Evolutionary conservation across 2,888 invertebrate species (phyloP), one percentile per base, ranked within the genome.

Genomic region (Zaprionus bogoriensis): DNA sequence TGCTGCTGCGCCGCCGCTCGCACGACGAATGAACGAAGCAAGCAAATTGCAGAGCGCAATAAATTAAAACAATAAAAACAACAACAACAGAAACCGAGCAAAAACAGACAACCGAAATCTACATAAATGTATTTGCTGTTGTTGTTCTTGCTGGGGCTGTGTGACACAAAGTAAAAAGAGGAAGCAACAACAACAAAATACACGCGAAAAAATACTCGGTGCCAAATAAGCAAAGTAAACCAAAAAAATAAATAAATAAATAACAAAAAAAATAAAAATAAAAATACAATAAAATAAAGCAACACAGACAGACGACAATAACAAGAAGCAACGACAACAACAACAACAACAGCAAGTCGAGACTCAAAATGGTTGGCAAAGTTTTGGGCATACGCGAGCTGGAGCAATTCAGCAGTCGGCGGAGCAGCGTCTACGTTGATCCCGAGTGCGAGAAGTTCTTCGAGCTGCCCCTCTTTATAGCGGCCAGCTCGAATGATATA

Each of bases 401-500:
- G 72, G 91, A 91, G 66, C 89, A 87, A 71, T 89, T 89, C 57
- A 88, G 87, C 70, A 91, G 90, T 70, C 89, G 91, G 7, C 91
- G 91, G 46, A 90, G 91, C 72, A 91, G 91, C 77, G 87, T 90
- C 76, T 91, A 91, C 71, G 91, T 91, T 51, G 91, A 91, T 89
- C 91, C 91, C 62, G 91, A 91, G 67, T 91, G 91, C 71, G 91
- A 91, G 58, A 91, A 91, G 69, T 90, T 91, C 75, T 91, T 90
- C 68, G 91, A 91, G 77, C 74, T 91, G 75, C 90, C 90, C 48
- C 76, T 89, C 3, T 90, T 89, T 63, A 88, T 91, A 54, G 87
- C 87, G 58, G 91, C 89, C 60, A 90, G 90, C 76, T 87, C 90
- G 45, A 91, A 89, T 82, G 90, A 90, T 64, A 84, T 90, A 67